phyloP scores from a whole-genome alignment of 2,888 invertebrate genomes.

The Leucoma salicis region DNA sequence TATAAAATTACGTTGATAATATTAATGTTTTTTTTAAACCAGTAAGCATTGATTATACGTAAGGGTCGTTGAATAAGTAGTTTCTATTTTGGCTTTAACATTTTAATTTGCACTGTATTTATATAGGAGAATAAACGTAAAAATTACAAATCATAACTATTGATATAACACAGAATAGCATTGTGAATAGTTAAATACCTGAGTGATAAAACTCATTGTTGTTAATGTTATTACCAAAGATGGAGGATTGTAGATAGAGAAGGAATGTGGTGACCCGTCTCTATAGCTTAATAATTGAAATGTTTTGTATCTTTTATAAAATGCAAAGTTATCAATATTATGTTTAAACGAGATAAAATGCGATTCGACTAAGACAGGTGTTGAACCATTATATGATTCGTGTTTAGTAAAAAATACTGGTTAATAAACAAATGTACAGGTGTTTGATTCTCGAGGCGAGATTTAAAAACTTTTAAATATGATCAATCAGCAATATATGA shows the following conservation, averaged over 20 bases:
- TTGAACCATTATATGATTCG: conserved; percentile 29
- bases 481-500: conserved; percentile 25
- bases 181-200: conserved; percentile 53
- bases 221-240: conserved; percentile 79
- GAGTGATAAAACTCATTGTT: conserved; percentile 65
- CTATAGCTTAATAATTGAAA: conserved; percentile 72
- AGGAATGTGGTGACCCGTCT: conserved; percentile 57
- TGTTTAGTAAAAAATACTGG: conserved; percentile 29
- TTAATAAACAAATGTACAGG: conserved; percentile 21
- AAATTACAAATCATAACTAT: conserved; percentile 38
- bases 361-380: conserved; percentile 67
- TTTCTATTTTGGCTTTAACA: conserved; percentile 31
- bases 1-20: conserved; percentile 24
- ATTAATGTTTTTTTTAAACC: conserved; percentile 20
- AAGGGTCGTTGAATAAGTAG: conserved; percentile 27
- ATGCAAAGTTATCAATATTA: conserved; percentile 65
- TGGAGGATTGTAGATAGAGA: conserved; percentile 63
- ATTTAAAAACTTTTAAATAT: conserved; percentile 33
- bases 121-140: conserved; percentile 24
- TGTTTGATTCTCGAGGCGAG: conserved; percentile 19
- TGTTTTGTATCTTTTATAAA: conserved; percentile 78
- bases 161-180: conserved; percentile 46
- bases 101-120: conserved; percentile 29
- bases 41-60: conserved; percentile 25
- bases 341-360: conserved; percentile 70